Conservation (phyloP, 1,140 invertebrate species). For the Globodera ellingtonae region DNA sequence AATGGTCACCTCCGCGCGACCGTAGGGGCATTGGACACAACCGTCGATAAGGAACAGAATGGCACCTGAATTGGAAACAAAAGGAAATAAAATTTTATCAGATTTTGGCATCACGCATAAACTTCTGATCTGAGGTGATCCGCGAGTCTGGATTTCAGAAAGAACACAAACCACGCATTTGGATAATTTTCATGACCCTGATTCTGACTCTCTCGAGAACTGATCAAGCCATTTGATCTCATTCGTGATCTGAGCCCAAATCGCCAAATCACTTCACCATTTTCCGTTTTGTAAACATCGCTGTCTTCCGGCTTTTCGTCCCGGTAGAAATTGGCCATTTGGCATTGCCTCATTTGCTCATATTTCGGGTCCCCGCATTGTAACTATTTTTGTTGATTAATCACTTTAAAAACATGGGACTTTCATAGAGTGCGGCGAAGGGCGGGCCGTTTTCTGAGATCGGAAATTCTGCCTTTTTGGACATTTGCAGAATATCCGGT, state of each 20-base stretch:
- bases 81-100: not conserved
- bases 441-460: no score
- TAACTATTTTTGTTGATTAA: not conserved
- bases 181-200: no score
- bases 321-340: not conserved
- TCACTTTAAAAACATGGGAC: not conserved
- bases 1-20: not conserved
- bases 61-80: not conserved
- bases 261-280: not conserved
- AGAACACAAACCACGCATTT: no score
- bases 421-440: no score
- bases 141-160: no score
- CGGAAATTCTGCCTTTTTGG: no score
- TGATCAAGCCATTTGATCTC: no score
- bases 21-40: slow-evolving; percentile 20
- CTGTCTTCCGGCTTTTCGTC: not conserved
- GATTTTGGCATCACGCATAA: not conserved
- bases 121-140: no score
- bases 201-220: no score
- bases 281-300: not conserved
- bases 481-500: no score
- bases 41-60: slow-evolving; percentile 18
- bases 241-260: no score
- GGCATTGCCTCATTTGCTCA: not conserved
- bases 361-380: not conserved